Evolutionary conservation across 2,888 invertebrate species (phyloP).

Genomic region (Habroteleia sp.): DNA sequence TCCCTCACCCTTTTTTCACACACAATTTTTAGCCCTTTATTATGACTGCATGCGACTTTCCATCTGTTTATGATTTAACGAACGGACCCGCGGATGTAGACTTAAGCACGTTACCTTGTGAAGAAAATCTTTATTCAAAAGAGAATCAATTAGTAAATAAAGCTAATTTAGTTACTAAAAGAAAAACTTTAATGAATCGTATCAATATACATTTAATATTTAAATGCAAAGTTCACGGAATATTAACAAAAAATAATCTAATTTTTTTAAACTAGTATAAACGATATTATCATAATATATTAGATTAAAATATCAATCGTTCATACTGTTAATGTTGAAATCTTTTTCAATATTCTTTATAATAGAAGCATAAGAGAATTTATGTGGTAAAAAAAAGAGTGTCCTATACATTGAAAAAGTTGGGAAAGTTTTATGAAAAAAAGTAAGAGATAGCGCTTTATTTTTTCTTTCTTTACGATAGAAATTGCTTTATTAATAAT

Average conservation of each 20-base stretch:
- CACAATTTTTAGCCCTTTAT: constrained; percentile 29
- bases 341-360: constrained; percentile 39
- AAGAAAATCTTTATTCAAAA: too few relatives aligned
- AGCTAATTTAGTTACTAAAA: too few relatives aligned
- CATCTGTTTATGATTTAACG: constrained; percentile 7
- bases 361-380: constrained; percentile 44
- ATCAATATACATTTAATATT: too few relatives aligned
- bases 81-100: not conserved
- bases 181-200: too few relatives aligned
- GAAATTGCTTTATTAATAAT: constrained; percentile 39
- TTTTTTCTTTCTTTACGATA: constrained; percentile 38
- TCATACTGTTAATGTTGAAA: constrained; percentile 37
- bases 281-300: constrained; percentile 9
- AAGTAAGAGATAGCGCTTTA: constrained; percentile 48
- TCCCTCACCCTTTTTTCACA: constrained; percentile 26
- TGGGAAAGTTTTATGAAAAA: constrained; percentile 51
- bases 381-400: constrained; percentile 49
- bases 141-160: too few relatives aligned
- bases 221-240: too few relatives aligned
- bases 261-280: too few relatives aligned
- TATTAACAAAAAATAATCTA: too few relatives aligned
- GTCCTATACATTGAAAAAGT: constrained; percentile 55
- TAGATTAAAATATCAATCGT: constrained; percentile 20
- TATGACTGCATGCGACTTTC: constrained; percentile 39
- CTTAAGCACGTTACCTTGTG: too few relatives aligned